Percentiles rank a stretch among this genome's conserved stretches.
These are phyloP conservation scores for Dipodomys merriami DNA, from an alignment of 2,113 vertebrate genomes.

Conservation along the genomic window DNA sequence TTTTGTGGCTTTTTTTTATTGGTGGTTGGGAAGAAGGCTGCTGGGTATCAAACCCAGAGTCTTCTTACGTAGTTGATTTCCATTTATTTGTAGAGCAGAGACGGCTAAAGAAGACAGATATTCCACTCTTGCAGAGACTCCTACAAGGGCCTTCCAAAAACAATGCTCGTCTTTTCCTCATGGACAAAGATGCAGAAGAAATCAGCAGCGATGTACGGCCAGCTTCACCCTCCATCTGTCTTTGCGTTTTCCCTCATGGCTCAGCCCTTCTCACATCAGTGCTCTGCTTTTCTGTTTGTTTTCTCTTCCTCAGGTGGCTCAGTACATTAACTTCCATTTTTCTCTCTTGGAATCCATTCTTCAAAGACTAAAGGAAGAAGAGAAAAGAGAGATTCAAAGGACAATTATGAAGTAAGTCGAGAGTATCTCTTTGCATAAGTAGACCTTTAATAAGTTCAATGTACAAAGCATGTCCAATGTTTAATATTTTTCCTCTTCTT, in stretches of 20 bases:
- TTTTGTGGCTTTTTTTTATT: too few relatives aligned
- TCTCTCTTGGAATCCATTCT: conserved; percentile 92
- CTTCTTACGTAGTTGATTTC: background rate
- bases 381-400: conserved; percentile 88
- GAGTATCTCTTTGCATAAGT: too few relatives aligned
- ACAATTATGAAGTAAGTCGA: conserved; percentile 88
- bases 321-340: conserved; percentile 93
- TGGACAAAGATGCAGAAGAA: conserved; percentile 94
- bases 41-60: background rate
- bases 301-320: conserved; percentile 89
- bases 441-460: background rate
- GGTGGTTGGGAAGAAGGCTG: background rate
- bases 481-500: conserved; percentile 39
- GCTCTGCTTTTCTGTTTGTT: background rate
- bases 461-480: background rate
- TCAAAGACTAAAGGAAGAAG: conserved; percentile 90
- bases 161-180: conserved; percentile 94
- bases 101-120: conserved; percentile 88
- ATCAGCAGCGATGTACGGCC: conserved; percentile 93
- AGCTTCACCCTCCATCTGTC: fast-evolving
- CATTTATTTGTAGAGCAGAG: conserved; percentile 88
- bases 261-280: background rate
- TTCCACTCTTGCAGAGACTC: conserved; percentile 93
- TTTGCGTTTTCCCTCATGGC: background rate
- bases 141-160: conserved; percentile 93